Percentiles rank a stretch among this genome's conserved stretches.
phyloP scores from a whole-genome alignment of 2,888 invertebrate species.

The Smittia aterrima region DNA sequence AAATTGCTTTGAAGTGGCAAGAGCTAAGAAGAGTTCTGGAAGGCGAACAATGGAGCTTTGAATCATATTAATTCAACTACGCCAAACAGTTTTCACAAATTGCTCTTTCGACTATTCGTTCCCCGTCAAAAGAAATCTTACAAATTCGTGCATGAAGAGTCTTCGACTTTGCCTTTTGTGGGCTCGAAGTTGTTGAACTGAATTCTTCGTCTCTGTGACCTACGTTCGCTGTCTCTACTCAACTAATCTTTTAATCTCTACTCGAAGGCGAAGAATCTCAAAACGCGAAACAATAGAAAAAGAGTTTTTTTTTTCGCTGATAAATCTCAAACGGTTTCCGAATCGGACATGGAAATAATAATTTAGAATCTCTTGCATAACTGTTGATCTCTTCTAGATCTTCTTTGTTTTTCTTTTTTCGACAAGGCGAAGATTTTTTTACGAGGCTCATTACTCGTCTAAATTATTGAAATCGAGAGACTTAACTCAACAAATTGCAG shows the following conservation, averaged over 20 bases:
- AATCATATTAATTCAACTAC: too few species aligned
- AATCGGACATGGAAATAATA: background rate
- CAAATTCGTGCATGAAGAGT: too few species aligned
- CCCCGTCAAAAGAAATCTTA: too few species aligned
- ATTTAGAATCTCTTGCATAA: background rate
- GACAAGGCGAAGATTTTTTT: background rate
- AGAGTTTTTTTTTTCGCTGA: background rate
- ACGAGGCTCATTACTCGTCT: background rate
- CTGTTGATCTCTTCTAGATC: background rate
- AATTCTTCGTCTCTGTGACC: too few species aligned
- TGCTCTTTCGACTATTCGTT: too few species aligned
- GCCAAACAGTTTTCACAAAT: too few species aligned
- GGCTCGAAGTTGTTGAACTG: too few species aligned
- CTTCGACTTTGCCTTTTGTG: too few species aligned
- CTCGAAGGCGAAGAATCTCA: too few species aligned
- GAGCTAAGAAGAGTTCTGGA: background rate
- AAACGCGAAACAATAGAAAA: constrained; percentile 1
- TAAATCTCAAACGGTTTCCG: background rate
- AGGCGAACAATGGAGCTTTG: background rate
- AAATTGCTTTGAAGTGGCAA: background rate
- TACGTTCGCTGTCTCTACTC: too few species aligned
- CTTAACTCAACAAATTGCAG: background rate
- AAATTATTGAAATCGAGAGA: background rate
- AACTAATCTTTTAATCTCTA: too few species aligned
- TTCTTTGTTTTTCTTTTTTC: background rate